Evolutionary conservation across 2,113 vertebrate species (phyloP), one percentile per base, ranked within the genome.

Genomic region (Zapornia atra): DNA sequence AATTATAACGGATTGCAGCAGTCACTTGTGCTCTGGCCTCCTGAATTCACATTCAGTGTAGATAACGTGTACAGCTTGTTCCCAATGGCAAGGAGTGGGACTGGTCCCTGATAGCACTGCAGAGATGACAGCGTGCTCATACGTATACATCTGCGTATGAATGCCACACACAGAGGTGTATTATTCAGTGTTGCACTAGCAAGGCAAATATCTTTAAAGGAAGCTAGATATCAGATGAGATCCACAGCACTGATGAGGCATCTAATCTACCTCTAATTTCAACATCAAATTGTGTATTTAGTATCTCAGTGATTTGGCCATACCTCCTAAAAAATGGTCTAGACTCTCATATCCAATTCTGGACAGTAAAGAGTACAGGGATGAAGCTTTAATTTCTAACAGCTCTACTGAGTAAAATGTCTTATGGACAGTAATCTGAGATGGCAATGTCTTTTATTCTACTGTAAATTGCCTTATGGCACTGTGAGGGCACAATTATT

Each of bases 111-210:
- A 33, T 2, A 76, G 11, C 16, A 42, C 12, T 5, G 3, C 24
- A n/a, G 2, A 59, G 11, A 28, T 59, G 21, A 54, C 21, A 54
- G 21, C 44, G 65, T 9, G 13, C 18, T 61, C 22, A n/a, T n/a
- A 57, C 10, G 21, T 17, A 17, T n/a, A 31, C 0, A 0, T 38
- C 29, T 56, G 16, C 12, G 21, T n/a, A 25, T 12, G 18, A 44
- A 18, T 54, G 33, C 5, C 9, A 31, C 20, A n/a, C 28, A 19
- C 5, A 73, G 24, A 11, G 15, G 42, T 10, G 5, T 44, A 33
- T 57, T 51, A 60, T 46, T 57, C n/a, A 25, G 13, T 44, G 50
- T 61, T 76, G 34, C 8, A 26, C n/a, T 66, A 26, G n/a, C 26
- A 81, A 77, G 53, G 20, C 8, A 51, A 56, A 20, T 3, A n/a